Percentiles rank a stretch among this genome's conserved stretches.
These are phyloP conservation scores for Periophthalmodon schlosseri DNA, from an alignment of 2,113 vertebrate species.

Conservation along the genomic window DNA sequence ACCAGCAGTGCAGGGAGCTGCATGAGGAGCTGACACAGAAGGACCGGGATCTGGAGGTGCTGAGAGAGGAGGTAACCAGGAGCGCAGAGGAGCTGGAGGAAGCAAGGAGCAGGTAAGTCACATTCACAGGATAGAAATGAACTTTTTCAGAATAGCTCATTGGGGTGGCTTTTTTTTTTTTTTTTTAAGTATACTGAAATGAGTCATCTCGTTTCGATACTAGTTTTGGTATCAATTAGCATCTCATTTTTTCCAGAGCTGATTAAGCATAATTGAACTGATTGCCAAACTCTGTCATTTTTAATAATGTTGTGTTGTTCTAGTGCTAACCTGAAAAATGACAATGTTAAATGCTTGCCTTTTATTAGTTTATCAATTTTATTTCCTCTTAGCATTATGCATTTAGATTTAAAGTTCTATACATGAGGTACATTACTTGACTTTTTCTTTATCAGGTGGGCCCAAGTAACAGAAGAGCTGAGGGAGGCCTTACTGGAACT, in stretches of 20 bases:
- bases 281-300: too few species aligned
- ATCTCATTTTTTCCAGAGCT: too few species aligned
- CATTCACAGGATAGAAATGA: too few species aligned
- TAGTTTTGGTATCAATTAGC: too few species aligned
- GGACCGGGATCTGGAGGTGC: conserved; percentile 66
- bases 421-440: not conserved
- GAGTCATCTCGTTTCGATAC: too few species aligned
- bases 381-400: not conserved
- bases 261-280: too few species aligned
- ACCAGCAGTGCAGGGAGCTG: conserved; percentile 73
- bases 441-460: conserved; percentile 57
- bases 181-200: too few species aligned
- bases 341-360: not conserved
- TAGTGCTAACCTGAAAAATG: too few species aligned
- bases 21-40: conserved; percentile 72
- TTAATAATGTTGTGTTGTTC: too few species aligned
- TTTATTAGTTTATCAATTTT: not conserved
- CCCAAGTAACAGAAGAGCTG: conserved; percentile 73
- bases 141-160: too few species aligned
- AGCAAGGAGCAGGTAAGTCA: conserved; percentile 66
- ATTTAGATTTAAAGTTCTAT: not conserved
- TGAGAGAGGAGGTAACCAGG: conserved; percentile 65
- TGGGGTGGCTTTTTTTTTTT: too few species aligned
- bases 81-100: conserved; percentile 71
- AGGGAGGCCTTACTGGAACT: conserved; percentile 49